These are phyloP conservation scores for Argyresthia goedartella DNA, from an alignment of 2,888 invertebrate genomes.

Conservation along the genomic window DNA sequence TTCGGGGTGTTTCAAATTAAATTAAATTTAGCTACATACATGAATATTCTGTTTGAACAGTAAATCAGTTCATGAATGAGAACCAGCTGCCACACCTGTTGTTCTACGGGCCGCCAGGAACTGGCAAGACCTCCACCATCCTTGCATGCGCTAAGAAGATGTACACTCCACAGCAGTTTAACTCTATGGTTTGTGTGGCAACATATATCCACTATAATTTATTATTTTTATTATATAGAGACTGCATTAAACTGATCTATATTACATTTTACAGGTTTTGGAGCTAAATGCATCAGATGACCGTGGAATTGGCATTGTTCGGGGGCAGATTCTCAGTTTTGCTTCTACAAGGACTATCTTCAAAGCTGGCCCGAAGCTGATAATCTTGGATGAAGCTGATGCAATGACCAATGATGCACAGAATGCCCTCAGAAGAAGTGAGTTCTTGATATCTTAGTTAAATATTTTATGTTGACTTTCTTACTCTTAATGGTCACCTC, in stretches of 20 bases:
- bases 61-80: conserved; percentile 88
- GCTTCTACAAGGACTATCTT: conserved; percentile 97
- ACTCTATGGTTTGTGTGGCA: conserved; percentile 86
- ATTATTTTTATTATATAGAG: too few species aligned
- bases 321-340: conserved; percentile 95
- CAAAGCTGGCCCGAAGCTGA: conserved; percentile 92
- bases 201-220: too few species aligned
- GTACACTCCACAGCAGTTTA: conserved; percentile 90
- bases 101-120: conserved; percentile 98
- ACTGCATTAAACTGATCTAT: too few species aligned
- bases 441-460: too few species aligned
- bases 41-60: too few species aligned
- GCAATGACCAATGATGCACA: conserved; percentile 99
- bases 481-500: background rate
- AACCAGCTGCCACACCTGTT: conserved; percentile 95
- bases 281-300: conserved; percentile 99
- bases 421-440: conserved; percentile 95
- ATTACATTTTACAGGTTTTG: conserved; percentile 78
- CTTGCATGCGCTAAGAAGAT: conserved; percentile 94
- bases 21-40: too few species aligned
- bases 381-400: conserved; percentile 98
- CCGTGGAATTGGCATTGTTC: conserved; percentile 94
- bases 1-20: too few species aligned
- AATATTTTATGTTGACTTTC: conserved; percentile 4
- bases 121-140: conserved; percentile 98